Evolutionary conservation across 2,888 invertebrate species (phyloP).

Genomic region (Gastracanthus pulcherrimus): DNA sequence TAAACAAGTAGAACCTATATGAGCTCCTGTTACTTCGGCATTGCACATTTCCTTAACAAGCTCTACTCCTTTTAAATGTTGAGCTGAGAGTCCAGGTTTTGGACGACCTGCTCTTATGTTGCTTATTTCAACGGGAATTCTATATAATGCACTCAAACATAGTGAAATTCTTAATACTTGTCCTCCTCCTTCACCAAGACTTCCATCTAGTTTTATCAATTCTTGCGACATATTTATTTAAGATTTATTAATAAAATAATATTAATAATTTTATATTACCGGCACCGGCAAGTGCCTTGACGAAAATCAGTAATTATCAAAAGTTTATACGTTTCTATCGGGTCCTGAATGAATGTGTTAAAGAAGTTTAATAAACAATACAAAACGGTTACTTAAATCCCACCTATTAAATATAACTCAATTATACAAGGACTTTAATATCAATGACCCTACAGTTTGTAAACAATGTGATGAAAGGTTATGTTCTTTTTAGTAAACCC

Average conservation of each 20-base stretch:
- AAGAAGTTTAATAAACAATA: no score
- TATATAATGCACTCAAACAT: conserved; percentile 87
- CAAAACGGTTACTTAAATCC: no score
- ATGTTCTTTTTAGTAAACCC: no score
- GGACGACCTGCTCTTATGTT: conserved; percentile 91
- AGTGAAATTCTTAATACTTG: conserved; percentile 92
- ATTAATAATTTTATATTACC: background rate
- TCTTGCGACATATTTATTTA: conserved; percentile 38
- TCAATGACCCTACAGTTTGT: no score
- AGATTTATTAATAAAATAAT: background rate
- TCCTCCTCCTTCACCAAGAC: conserved; percentile 81
- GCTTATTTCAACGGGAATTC: conserved; percentile 84
- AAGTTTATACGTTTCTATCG: no score
- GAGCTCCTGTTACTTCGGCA: conserved; percentile 85
- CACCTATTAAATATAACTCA: no score
- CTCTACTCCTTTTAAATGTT: conserved; percentile 89
- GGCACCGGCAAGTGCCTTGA: background rate
- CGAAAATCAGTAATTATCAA: no score
- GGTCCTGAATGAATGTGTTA: no score
- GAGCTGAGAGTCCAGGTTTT: conserved; percentile 90
- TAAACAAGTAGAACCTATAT: conserved; percentile 87
- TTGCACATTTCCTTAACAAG: conserved; percentile 86
- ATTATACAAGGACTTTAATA: no score
- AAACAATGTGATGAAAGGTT: no score
- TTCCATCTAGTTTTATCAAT: conserved; percentile 58